Evolutionary conservation across 1,140 invertebrate species (phyloP), one percentile per base, ranked within the genome.

Genomic region (Diorhabda sublineata): DNA sequence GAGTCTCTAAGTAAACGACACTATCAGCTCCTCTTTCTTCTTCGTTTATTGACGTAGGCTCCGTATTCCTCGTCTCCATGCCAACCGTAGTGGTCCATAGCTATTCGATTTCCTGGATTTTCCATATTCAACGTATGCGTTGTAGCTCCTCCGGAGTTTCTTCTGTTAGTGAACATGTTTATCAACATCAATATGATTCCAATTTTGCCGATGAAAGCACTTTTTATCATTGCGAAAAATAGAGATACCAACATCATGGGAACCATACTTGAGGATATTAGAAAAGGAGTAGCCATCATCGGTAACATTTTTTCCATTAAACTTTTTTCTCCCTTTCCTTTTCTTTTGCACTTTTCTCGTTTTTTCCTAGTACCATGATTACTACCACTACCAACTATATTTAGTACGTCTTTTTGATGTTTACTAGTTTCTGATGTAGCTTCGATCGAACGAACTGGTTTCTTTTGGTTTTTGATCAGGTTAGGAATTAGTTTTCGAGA

Each of bases 191-290:
- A 78, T n/a, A 86, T 82, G 7, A 89, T 81, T 2, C 87, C 88
- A 68, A 89, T 73, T 75, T 88, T 88, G 43, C 87, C 88, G 2
- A 88, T 84, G 72, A 89, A 80, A 9, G 88, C 79, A 2, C 86
- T 86, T 73, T 89, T 89, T 45, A 88, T 79, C 5, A 89, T 75
- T 82, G 89, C 83, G 68, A 89, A 82, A 75, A 89, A 89, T 3
- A 89, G 78, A 62, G 84, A 82, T 56, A 86, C 84, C 3, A 90
- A 79, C 75, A 89, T 82, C 69, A 88, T 81, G 0, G 88, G 88
- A 42, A 89, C 82, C 45, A 90, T 84, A 0, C 86, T 80, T 1
- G 87, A 88, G 71, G 88, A 87, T n/a, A 89, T 82, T 52, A 90
- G 77, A 76, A 89, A 89, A 2, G 88, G 88, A 69, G 88, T 79